Evolutionary conservation across 1,140 invertebrate species (phyloP).

Genomic region (Eubasilissa regina): DNA sequence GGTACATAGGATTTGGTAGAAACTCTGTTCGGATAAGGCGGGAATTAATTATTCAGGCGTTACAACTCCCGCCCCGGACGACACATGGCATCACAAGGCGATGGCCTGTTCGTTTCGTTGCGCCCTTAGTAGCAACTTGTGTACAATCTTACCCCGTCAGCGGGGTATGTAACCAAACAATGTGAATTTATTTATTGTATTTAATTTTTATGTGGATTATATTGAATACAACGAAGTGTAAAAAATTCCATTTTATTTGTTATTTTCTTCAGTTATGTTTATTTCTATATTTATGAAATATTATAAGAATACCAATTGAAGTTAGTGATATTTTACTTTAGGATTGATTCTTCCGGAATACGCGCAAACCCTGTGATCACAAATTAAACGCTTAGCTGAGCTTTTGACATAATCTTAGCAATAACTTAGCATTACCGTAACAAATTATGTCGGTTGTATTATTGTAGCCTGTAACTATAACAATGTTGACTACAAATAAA

Average conservation of each 20-base stretch:
- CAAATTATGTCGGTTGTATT: background rate
- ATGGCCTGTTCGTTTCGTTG: slow-evolving; percentile 23
- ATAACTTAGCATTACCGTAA: slow-evolving; percentile 20
- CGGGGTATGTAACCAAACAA: no score
- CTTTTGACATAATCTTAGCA: background rate
- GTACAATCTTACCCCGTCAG: no score
- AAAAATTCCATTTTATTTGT: no score
- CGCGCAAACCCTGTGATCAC: background rate
- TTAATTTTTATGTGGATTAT: no score
- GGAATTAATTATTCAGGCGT: slow-evolving; percentile 21
- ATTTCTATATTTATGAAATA: no score
- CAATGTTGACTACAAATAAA: slow-evolving; percentile 27
- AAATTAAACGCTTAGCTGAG: background rate
- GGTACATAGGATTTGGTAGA: background rate
- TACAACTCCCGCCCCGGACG: slow-evolving; percentile 18
- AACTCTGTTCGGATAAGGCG: slow-evolving; percentile 7
- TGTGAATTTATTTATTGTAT: no score
- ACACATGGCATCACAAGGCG: slow-evolving; percentile 25
- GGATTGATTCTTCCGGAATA: no score
- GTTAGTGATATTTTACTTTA: no score
- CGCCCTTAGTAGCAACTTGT: background rate
- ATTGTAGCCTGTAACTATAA: background rate
- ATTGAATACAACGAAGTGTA: no score
- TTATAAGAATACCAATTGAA: no score
- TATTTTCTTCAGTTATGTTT: no score